These are phyloP conservation scores for Heterodera filipjevi DNA, from an alignment of 2,888 invertebrate species.

Conservation along the genomic window DNA sequence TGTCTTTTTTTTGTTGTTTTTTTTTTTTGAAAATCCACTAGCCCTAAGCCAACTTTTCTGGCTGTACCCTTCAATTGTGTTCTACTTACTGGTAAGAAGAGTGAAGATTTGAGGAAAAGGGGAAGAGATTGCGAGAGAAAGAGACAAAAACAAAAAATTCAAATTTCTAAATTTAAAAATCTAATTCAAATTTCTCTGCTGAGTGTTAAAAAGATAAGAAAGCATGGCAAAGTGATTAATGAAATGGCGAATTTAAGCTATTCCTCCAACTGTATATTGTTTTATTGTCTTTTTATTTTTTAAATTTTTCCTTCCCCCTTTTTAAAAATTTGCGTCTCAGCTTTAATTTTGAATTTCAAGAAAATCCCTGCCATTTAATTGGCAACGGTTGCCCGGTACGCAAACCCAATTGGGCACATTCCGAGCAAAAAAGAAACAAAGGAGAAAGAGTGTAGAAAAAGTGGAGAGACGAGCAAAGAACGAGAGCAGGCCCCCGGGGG, in stretches of 20 bases:
- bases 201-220: neutral
- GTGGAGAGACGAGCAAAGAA: neutral
- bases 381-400: neutral
- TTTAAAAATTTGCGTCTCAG: too few relatives aligned
- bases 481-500: neutral
- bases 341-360: neutral
- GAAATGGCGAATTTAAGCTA: neutral
- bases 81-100: neutral
- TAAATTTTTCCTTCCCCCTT: too few relatives aligned
- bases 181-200: too few relatives aligned
- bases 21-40: too few relatives aligned
- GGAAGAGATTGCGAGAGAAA: neutral
- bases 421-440: neutral
- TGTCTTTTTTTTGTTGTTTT: too few relatives aligned
- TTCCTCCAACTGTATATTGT: too few relatives aligned
- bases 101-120: neutral
- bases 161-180: too few relatives aligned
- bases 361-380: neutral
- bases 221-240: neutral
- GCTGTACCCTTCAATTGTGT: too few relatives aligned
- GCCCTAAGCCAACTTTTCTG: too few relatives aligned
- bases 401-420: neutral
- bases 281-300: too few relatives aligned
- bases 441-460: conserved; percentile 1
- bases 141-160: too few relatives aligned